Base-by-base conservation (phyloP, 2,113 vertebrate genomes). In the Arenaria interpres region DNA sequence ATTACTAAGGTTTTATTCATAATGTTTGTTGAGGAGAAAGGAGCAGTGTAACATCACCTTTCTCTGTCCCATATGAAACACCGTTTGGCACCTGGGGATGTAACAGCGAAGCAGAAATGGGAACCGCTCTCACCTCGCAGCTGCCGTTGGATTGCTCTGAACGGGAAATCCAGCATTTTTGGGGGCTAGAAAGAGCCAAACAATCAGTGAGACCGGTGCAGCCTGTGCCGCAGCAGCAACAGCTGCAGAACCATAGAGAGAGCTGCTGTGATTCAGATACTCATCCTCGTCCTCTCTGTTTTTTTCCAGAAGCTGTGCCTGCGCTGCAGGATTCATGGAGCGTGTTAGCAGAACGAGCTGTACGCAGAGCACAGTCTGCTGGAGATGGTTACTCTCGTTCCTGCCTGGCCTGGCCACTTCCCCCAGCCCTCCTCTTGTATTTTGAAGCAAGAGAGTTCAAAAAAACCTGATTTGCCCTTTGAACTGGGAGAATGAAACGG, bases 321-420 rank as follows among this genome's bases (percentile, higher is more conserved):
- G 4, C 3, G 21, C 73, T 62, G 81, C 39, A 39, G 69, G 48
- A 72, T 30, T 67, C 56, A 41, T n/a, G 62, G 71, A 79, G 17
- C n/a, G 6, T 5, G 2, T 63, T 54, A 67, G 53, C 12, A 9
- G 78, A 60, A 85, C 56, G 43, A 63, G 9, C n/a, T 20, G 7
- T 18, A 7, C 0, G 0, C 7, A 10, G 45, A 72, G 60, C 0
- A 0, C 3, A 23, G n/a, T 71, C 62, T 59, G 4, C n/a, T 59
- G 74, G 69, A 82, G 32, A 15, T 41, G 13, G 43, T 60, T n/a
- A 25, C 30, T 54, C 45, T 32, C 4, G 2, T 77, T 91, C 32
- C 53, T 72, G 54, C 66, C 48, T n/a, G 46, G 27, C 51, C 60
- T 85, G 25, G 30, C 24, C 25, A 51, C 33, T 88, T 75, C 3